These are phyloP conservation scores for Enteromius fasciolatus DNA, from an alignment of 2,797 vertebrate species.

Conservation along the genomic window DNA sequence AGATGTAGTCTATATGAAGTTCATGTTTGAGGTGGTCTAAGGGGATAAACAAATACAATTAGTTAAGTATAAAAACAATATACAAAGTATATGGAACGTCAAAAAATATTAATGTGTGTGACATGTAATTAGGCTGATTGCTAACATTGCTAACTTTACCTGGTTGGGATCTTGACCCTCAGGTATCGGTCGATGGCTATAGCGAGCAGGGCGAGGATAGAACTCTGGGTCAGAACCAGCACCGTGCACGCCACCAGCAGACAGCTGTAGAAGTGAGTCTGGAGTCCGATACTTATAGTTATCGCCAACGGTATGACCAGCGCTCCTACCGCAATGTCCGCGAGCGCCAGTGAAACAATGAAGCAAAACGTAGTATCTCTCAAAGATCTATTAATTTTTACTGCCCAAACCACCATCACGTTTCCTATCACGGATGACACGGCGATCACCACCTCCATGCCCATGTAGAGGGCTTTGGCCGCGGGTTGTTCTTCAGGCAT, in stretches of 20 bases:
- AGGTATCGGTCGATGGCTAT: slow-evolving; percentile 97
- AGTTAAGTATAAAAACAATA: background rate
- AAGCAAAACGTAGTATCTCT: slow-evolving; percentile 96
- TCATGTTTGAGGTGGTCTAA: background rate
- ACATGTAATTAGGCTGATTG: background rate
- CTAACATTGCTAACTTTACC: slow-evolving; percentile 74
- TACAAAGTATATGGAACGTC: background rate
- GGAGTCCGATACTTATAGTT: slow-evolving; percentile 90
- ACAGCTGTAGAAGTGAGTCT: slow-evolving; percentile 95
- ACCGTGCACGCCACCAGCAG: slow-evolving; percentile 94
- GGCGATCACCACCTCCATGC: slow-evolving; percentile 92
- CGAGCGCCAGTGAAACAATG: slow-evolving; percentile 93
- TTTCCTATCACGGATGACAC: slow-evolving; percentile 92
- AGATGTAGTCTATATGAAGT: background rate
- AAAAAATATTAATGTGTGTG: background rate
- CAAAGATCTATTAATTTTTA: slow-evolving; percentile 91
- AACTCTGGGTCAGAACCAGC: slow-evolving; percentile 97
- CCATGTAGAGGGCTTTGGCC: slow-evolving; percentile 87
- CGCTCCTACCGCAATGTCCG: slow-evolving; percentile 93
- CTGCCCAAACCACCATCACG: slow-evolving; percentile 97
- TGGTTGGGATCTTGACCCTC: slow-evolving; percentile 94
- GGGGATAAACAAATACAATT: background rate
- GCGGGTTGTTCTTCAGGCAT: slow-evolving; percentile 81
- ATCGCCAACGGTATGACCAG: slow-evolving; percentile 95
- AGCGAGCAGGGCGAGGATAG: slow-evolving; percentile 94